Percentiles rank a stretch among this genome's conserved stretches.
Conservation (phyloP, 2,888 invertebrate species). For the Microctonus brassicae region DNA sequence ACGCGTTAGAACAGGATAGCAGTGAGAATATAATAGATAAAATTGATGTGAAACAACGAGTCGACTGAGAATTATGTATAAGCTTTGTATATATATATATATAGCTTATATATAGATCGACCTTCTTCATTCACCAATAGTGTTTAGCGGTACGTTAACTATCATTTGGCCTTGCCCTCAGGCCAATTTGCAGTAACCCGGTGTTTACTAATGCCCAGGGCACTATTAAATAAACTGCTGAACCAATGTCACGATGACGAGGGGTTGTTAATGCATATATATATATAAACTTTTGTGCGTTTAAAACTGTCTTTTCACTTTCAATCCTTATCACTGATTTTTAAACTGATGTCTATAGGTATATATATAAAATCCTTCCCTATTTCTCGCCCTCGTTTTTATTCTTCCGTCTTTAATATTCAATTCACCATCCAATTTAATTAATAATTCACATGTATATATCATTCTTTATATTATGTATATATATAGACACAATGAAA, state of each 20-base stretch:
- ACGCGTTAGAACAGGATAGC: conserved; percentile 17
- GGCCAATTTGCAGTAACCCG: conserved; percentile 69
- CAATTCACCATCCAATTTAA: neutral
- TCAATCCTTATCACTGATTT: conserved; percentile 21
- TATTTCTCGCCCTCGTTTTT: neutral
- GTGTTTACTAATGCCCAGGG: conserved; percentile 69
- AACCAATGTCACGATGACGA: conserved; percentile 48
- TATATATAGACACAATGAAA: neutral
- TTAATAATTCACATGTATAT: neutral
- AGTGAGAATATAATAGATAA: conserved; percentile 1
- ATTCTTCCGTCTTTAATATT: neutral
- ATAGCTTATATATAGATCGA: too few relatives aligned
- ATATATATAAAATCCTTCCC: conserved; percentile 1
- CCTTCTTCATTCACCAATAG: conserved; percentile 63
- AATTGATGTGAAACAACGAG: too few relatives aligned
- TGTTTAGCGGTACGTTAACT: conserved; percentile 69
- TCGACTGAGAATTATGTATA: neutral
- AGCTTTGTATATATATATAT: neutral
- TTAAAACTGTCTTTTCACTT: conserved; percentile 39
- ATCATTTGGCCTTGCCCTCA: conserved; percentile 66
- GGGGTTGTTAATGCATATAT: conserved; percentile 18
- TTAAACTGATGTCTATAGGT: too few relatives aligned
- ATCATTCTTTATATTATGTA: neutral
- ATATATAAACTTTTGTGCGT: conserved; percentile 11
- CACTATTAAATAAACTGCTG: conserved; percentile 67